phyloP scores from a whole-genome alignment of 2,797 vertebrate species.

The Propithecus perrieri region DNA sequence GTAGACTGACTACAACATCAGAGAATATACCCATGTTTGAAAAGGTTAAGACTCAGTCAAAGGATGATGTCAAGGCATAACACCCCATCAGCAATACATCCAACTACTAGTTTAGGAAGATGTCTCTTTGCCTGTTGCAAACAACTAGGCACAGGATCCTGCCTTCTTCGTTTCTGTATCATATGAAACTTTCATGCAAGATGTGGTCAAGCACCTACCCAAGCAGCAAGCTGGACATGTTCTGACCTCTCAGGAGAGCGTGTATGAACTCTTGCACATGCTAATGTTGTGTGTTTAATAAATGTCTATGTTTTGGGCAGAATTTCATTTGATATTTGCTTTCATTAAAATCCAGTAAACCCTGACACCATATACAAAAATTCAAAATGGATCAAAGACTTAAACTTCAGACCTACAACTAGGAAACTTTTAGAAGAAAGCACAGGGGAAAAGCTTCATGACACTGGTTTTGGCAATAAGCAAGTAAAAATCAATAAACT shows the following conservation, averaged over 20 bases:
- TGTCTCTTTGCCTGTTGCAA: neutral
- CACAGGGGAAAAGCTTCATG: neutral
- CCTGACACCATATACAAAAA: neutral
- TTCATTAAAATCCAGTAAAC: neutral
- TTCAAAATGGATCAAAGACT: too few species aligned
- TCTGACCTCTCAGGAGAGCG: too few species aligned
- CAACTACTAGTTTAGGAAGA: neutral
- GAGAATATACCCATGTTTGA: neutral
- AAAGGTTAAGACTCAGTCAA: neutral
- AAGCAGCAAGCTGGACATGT: neutral
- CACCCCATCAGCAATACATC: neutral
- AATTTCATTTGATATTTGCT: neutral
- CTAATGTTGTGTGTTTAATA: neutral
- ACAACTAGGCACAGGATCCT: neutral
- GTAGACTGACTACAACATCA: neutral
- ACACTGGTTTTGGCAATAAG: neutral
- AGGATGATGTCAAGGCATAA: too few species aligned
- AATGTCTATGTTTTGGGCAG: neutral
- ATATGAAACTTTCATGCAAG: neutral
- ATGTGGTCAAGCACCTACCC: neutral
- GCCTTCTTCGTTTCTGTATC: neutral
- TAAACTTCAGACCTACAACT: neutral
- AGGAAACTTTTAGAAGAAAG: neutral
- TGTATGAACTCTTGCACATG: neutral
- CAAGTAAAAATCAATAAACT: neutral